Base-by-base conservation (phyloP, 2,797 vertebrate genomes). In the Sebastes aleutianus region DNA sequence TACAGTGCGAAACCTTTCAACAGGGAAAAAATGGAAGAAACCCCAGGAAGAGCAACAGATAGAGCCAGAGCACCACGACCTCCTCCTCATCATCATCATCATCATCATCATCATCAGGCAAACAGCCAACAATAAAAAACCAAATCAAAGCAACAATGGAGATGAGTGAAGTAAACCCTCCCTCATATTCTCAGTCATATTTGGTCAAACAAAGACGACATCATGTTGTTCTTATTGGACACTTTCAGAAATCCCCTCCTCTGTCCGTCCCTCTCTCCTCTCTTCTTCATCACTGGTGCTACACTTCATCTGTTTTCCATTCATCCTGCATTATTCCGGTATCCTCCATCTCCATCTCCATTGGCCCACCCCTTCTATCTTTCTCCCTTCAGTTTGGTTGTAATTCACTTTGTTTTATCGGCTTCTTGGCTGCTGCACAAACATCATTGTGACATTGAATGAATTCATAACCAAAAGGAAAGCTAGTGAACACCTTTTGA, bases 311-410 rank as follows among this genome's bases (percentile, higher is more conserved):
- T 84, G 43, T 43, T 73, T 65, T 80, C 47, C 47, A 70, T 78
- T 80, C 70, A 20, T 70, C 43, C 74, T 54, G 56, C 20, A 9
- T 53, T 18, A 12, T 59, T 27, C 64, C 34, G 32, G 32, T 69
- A 34, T 67, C 86, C 65, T 77, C 56, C 65, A 71, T 84, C 32
- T 32, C 31, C 34, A 36, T 36, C 68, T 47, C 3, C 70, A 69
- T 71, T 71, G 66, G 16, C 80, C 31, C 61, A 18, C 78, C 66
- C 43, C 68, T 32, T 58, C 36, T 84, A 39, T 80, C 74, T 85
- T 72, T 61, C 76, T 87, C 80, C 18, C 80, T 91, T 90, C 80
- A 88, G 82, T 87, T 87, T 83, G 18, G 20, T 75, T 85, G 67
- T 80, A 85, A 43, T 89, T 83, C 82, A 72, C 79, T 57, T 70